Conservation (phyloP, 2,888 invertebrate species). For the Chelonus formosanus region DNA sequence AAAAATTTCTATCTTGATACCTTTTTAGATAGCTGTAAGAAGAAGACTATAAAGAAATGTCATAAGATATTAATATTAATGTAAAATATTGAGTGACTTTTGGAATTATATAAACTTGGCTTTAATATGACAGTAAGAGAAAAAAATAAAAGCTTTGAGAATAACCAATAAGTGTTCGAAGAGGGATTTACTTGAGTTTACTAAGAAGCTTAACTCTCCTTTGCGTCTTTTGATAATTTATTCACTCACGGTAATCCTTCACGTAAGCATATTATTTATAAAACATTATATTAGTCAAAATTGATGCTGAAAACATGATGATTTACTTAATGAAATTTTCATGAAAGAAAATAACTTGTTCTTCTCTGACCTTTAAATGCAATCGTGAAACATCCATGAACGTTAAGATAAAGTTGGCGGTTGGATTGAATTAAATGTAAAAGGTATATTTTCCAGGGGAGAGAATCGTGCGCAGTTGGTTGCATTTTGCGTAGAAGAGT, state of each 20-base stretch:
- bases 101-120: not conserved
- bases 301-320: constrained; percentile 10
- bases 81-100: too few species aligned
- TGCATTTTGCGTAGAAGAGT: constrained; percentile 28
- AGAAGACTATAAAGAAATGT: too few species aligned
- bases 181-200: constrained; percentile 10
- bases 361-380: not conserved
- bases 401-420: constrained; percentile 23
- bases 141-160: constrained; percentile 5
- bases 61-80: too few species aligned
- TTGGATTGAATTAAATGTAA: constrained; percentile 34
- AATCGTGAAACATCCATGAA: constrained; percentile 24
- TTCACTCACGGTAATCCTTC: constrained; percentile 5
- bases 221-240: constrained; percentile 20
- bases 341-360: too few species aligned
- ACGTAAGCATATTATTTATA: constrained; percentile 6
- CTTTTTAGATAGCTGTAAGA: too few species aligned
- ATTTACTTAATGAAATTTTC: not conserved
- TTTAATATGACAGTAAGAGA: not conserved
- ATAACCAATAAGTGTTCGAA: constrained; percentile 14
- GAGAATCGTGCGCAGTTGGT: constrained; percentile 28
- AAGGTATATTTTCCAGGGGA: constrained; percentile 20
- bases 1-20: too few species aligned
- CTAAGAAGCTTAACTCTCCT: constrained; percentile 15
- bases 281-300: not conserved